These are phyloP conservation scores for Anguilla megastoma DNA, from an alignment of 2,797 vertebrate genomes.

Conservation along the genomic window DNA sequence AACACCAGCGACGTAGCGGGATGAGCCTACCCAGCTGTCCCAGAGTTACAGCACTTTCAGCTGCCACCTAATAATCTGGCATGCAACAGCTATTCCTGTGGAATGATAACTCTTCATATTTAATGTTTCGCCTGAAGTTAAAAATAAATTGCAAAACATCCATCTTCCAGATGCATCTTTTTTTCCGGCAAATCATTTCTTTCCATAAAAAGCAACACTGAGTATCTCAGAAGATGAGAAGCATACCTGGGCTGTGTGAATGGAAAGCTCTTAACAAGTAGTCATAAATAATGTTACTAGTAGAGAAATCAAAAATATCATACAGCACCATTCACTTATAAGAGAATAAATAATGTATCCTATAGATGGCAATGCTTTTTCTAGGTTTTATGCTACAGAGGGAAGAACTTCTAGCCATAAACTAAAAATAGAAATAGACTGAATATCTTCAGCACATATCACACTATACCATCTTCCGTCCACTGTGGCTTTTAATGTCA, in stretches of 20 bases:
- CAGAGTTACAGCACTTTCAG: not conserved
- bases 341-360: slow-evolving; percentile 11
- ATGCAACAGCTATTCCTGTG: not conserved
- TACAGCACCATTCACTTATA: slow-evolving; percentile 1
- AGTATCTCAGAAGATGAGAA: not conserved
- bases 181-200: not conserved
- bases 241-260: not conserved
- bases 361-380: slow-evolving; percentile 9
- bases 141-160: not conserved
- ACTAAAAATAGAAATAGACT: not conserved
- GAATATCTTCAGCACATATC: not conserved
- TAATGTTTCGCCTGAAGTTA: not conserved
- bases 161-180: slow-evolving; percentile 4
- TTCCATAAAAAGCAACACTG: not conserved
- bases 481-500: not conserved
- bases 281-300: slow-evolving; percentile 9
- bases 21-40: not conserved
- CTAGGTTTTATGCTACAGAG: not conserved
- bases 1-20: not conserved
- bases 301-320: slow-evolving; percentile 13
- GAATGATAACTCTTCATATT: not conserved
- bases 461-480: not conserved
- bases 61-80: not conserved
- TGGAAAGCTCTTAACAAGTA: not conserved
- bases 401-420: not conserved